Base-by-base conservation (phyloP, 1,140 invertebrate genomes). In the Drosophila ogumai region DNA sequence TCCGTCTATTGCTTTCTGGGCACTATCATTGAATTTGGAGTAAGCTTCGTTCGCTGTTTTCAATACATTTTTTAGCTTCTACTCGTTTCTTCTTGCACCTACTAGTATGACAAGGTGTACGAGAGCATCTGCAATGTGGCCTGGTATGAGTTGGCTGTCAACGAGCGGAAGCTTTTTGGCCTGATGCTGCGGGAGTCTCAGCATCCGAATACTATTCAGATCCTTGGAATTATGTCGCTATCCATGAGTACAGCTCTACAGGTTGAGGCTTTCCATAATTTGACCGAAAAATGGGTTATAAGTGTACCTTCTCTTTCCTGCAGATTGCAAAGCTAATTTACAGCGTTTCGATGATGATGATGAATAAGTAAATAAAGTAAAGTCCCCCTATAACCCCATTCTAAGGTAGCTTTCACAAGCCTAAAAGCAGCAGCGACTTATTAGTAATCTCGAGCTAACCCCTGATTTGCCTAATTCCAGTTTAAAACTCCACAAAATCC, bases 241-340 rank as follows among this genome's bases (percentile, higher is more conserved):
- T 57, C 60, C 2, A 28, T 57, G 8, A 31, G 12, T 19, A 63
- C 60, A 6, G 60, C 60, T 7, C 8, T 63, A 12, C 50, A 63
- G 34, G 60, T 63, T 8, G 28, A 9, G 25, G 5, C 4, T 17
- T n/a, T 9, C 4, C 9, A 6, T 10, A 12, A 50, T 17, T 17
- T 17, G 3, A 50, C 2, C 10, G 8, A 12, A 3, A 0, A 50
- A 7, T 1, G 0, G 19, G 6, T 4, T 17, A 7, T 4, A 34
- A 8, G 1, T 2, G 2, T 4, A 28, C 4, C 0, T 2, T 19
- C 19, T 34, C 9, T 52, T 7, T 32, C 9, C 1, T 52, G 34
- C 75, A 84, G 84, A 88, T 88, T 60, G 72, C 72, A 52, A 88
- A 88, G 67, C 73, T 90, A 25, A 81, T 90, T 75, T 88, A 79